These are phyloP conservation scores for Anas georgica DNA, from an alignment of 2,797 vertebrate genomes.

Conservation along the genomic window DNA sequence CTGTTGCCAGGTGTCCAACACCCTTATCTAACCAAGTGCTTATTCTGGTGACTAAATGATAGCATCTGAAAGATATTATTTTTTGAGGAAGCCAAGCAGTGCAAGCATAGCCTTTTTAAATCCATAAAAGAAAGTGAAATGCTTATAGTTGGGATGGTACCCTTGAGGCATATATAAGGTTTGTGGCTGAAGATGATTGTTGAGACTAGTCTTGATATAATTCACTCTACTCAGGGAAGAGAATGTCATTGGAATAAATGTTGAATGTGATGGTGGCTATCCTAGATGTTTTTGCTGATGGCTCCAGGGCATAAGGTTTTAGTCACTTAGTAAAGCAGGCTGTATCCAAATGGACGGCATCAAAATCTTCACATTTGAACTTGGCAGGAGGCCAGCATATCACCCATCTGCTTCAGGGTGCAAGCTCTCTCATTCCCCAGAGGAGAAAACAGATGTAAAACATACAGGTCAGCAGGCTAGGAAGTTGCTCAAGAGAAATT, in stretches of 20 bases:
- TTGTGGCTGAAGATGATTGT: constrained; percentile 12
- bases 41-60: neutral
- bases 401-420: neutral
- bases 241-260: constrained; percentile 7
- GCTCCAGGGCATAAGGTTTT: neutral
- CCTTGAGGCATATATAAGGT: neutral
- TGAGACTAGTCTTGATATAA: constrained; percentile 6
- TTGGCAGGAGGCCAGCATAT: neutral
- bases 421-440: neutral
- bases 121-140: neutral
- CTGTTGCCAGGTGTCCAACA: neutral
- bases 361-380: neutral
- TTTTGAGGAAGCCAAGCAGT: neutral
- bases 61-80: neutral
- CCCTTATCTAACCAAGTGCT: neutral
- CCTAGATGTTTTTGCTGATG: neutral
- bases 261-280: neutral
- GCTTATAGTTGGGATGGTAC: neutral
- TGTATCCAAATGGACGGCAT: neutral
- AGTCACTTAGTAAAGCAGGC: neutral
- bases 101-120: neutral
- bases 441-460: neutral
- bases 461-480: neutral
- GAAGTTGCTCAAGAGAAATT: neutral
- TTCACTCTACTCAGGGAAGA: constrained; percentile 25